Percentiles rank a stretch among this genome's conserved stretches.
Evolutionary conservation across 1,140 invertebrate species (phyloP).

Genomic region (Bombus sylvicola): DNA sequence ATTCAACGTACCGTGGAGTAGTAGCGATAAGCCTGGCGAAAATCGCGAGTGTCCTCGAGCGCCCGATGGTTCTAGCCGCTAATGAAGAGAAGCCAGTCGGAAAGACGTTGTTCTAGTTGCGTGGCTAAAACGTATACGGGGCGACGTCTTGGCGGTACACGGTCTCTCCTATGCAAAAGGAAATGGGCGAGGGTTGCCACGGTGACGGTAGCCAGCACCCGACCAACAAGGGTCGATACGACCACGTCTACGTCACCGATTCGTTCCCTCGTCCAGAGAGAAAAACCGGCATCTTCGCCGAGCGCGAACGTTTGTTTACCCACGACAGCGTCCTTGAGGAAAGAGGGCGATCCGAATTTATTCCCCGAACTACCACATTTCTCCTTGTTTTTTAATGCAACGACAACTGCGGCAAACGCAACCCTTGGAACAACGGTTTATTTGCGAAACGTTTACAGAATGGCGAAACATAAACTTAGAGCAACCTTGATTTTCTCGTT

Average conservation of each 20-base stretch:
- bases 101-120: background rate
- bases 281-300: background rate
- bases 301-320: conserved; percentile 9
- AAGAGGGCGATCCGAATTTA: background rate
- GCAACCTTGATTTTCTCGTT: background rate
- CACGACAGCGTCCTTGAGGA: background rate
- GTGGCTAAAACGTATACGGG: conserved; percentile 19
- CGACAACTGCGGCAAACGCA: background rate
- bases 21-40: conserved; percentile 13
- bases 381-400: background rate
- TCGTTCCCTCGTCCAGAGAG: conserved; percentile 37
- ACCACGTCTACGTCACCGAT: conserved; percentile 67
- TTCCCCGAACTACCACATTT: background rate
- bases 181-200: conserved; percentile 70
- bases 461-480: background rate
- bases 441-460: background rate
- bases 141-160: conserved; percentile 26
- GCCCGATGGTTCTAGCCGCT: conserved; percentile 34
- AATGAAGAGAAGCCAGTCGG: conserved; percentile 44
- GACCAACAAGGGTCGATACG: conserved; percentile 68
- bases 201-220: conserved; percentile 66
- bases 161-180: conserved; percentile 64
- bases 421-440: background rate
- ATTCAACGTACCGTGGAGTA: conserved; percentile 3
- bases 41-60: conserved; percentile 34